Evolutionary conservation across 2,113 vertebrate genomes (phyloP).

Genomic region (Phrynosoma platyrhinos): DNA sequence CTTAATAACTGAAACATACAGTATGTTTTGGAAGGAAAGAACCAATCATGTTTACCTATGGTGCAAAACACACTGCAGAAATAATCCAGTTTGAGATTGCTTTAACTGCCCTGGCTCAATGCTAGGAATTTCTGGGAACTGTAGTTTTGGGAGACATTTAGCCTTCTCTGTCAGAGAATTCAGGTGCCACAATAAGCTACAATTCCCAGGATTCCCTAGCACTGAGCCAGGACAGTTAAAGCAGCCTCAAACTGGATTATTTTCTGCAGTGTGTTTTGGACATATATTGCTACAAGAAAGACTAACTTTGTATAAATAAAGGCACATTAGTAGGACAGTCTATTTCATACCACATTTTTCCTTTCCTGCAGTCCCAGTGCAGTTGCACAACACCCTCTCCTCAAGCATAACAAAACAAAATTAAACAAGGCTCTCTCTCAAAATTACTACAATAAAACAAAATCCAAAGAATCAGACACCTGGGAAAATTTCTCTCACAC

Average conservation of each 20-base stretch:
- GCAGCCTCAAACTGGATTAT: too few species aligned
- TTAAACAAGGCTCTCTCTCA: not conserved
- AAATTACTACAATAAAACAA: not conserved
- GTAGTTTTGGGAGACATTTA: too few species aligned
- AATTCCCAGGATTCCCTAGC: too few species aligned
- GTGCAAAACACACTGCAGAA: too few species aligned
- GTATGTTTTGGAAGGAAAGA: not conserved
- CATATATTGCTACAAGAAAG: not conserved
- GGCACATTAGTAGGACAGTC: slow-evolving; percentile 9
- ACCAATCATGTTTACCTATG: not conserved
- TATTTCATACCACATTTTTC: slow-evolving; percentile 33
- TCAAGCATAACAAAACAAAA: slow-evolving; percentile 20
- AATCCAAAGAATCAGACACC: not conserved
- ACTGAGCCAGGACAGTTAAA: too few species aligned
- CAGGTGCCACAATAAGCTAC: too few species aligned
- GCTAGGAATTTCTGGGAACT: too few species aligned
- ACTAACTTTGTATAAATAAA: not conserved
- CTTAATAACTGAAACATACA: not conserved
- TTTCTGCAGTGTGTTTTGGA: not conserved
- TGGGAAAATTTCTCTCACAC: not conserved
- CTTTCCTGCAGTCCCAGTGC: slow-evolving; percentile 3
- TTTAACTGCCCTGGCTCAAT: too few species aligned
- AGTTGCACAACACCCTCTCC: slow-evolving; percentile 33
- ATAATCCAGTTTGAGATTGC: too few species aligned
- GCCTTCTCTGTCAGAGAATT: too few species aligned